A percentile compares a stretch with the other conserved stretches of the same genome.
These are phyloP conservation scores for Petrocephalus microphthalmus DNA, from an alignment of 2,113 vertebrate species.

Conservation along the genomic window DNA sequence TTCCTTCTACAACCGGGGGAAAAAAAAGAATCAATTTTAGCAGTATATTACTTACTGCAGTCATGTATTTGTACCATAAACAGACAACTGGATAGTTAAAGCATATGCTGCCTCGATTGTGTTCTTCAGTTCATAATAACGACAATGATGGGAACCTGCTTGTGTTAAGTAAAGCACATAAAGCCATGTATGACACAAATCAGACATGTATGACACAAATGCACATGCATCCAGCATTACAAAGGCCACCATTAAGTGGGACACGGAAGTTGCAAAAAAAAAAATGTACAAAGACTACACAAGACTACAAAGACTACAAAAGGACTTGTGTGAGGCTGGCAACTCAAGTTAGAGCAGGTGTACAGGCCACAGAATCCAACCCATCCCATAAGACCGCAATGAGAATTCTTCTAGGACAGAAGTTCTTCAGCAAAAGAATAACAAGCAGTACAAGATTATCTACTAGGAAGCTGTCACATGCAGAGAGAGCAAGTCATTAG, in stretches of 20 bases:
- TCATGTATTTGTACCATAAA: neutral
- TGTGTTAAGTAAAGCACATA: neutral
- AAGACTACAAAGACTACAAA: too few species aligned
- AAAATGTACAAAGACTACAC: neutral
- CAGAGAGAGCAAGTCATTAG: neutral
- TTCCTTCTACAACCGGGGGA: neutral
- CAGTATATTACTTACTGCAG: neutral
- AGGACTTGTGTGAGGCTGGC: neutral
- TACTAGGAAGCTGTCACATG: neutral
- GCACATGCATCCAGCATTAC: neutral
- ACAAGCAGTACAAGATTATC: neutral
- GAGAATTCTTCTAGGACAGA: neutral
- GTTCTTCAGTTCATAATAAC: neutral
- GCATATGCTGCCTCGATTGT: neutral
- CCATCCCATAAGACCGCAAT: neutral
- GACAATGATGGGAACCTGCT: neutral
- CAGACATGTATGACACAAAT: neutral
- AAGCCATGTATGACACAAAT: neutral
- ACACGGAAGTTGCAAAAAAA: neutral
- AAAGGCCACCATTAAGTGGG: neutral
- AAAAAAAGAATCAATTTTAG: neutral
- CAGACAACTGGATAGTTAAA: neutral
- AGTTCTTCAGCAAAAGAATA: neutral
- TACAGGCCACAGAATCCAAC: neutral
- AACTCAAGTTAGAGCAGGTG: neutral